Base-by-base conservation (phyloP, 2,797 vertebrate species). In the Tenualosa ilisha region DNA sequence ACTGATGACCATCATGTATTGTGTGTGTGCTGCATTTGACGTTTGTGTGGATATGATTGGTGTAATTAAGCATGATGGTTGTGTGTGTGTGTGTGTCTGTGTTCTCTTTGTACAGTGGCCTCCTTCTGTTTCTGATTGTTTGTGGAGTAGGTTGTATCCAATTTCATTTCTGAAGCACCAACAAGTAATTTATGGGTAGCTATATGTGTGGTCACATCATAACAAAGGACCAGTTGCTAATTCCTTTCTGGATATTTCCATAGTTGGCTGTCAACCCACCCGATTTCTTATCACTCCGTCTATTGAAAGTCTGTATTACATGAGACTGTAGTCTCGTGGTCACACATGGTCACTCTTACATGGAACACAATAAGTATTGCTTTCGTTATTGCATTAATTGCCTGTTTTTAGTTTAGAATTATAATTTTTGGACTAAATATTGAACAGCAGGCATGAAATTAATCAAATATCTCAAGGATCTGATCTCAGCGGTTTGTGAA, bases 1-100 rank as follows among this genome's bases (percentile, higher is more conserved):
- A 79, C 72, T 6, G 40, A 46, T 79, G 72, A 79, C 72, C 72
- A 46, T 79, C 40, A 46, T 79, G 72, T 40, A 79, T 26, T 26
- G 46, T 72, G 11, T 40, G 82, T 40, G 82, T 49, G 82, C 12
- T 26, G 13, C 68, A n/a, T 51, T 26, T 72, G 72, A 3, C 26
- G 49, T 50, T 81, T 50, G 54, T 31, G 59, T 22, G 12, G 75
- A 37, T 59, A 6, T 53, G 59, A 82, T 51, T 26, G 11, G 83
- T 50, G 22, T 46, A 43, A 6, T 82, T 59, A 31, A 46, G 17
- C 81, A 46, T 82, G 63, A 82, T 81, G 50, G 49, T 51, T 43
- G 17, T 56, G 54, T 54, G 46, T 54, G 65, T 65, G 22, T 20
- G 17, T 63, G 24, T 68, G 65, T 31, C 37, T 43, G 40, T 40